Percentiles rank a stretch among this genome's conserved stretches.
phyloP scores from a whole-genome alignment of 2,888 invertebrate genomes.

The Anodontia alba region DNA sequence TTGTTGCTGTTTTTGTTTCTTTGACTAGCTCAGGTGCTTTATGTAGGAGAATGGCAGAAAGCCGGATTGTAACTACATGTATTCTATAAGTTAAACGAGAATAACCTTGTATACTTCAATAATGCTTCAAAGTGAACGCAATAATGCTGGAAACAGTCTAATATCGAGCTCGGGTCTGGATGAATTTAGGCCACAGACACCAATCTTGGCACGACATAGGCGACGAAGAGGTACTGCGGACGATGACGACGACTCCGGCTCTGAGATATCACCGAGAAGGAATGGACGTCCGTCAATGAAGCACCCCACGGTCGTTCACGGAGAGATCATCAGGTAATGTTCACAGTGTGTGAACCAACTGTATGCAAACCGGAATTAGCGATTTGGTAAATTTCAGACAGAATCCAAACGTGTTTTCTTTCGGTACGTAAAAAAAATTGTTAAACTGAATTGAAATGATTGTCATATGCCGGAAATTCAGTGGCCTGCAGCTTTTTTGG shows the following conservation, averaged over 20 bases:
- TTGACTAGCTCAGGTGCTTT: no score
- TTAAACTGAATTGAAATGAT: no score
- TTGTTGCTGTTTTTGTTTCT: no score
- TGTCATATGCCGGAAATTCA: no score
- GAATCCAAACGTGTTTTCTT: no score
- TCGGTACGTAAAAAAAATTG: no score
- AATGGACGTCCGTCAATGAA: constrained; percentile 92
- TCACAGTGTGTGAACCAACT: background rate
- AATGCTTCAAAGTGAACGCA: background rate
- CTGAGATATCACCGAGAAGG: constrained; percentile 86
- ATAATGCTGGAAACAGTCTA: background rate
- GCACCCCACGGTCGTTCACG: constrained; percentile 94
- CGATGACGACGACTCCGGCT: background rate
- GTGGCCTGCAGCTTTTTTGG: no score
- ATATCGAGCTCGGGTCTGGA: background rate
- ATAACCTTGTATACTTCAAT: no score
- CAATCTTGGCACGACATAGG: background rate
- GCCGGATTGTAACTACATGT: no score
- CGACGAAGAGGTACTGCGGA: background rate
- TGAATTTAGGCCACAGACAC: background rate
- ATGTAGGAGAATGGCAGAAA: no score
- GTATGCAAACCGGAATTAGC: no score
- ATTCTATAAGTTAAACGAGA: no score
- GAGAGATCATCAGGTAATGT: constrained; percentile 93
- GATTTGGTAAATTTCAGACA: background rate